Evolutionary conservation across 2,797 vertebrate species (phyloP).

Genomic region (Gymnoscopelus braueri): DNA sequence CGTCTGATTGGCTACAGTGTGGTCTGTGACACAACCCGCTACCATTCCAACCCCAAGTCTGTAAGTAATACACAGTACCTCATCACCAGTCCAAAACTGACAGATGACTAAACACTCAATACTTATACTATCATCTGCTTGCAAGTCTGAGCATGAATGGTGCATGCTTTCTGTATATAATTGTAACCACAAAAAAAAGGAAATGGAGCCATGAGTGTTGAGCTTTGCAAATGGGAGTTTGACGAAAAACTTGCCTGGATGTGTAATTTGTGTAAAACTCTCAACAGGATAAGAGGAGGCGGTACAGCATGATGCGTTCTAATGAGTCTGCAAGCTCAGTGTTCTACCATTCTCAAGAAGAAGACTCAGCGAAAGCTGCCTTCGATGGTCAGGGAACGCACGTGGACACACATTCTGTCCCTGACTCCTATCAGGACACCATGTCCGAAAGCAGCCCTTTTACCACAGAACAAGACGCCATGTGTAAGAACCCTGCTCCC

Average conservation of each 20-base stretch:
- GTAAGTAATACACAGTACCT: constrained; percentile 79
- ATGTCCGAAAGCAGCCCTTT: constrained; percentile 58
- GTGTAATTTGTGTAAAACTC: constrained; percentile 21
- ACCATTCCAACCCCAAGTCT: constrained; percentile 84
- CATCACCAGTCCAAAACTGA: constrained; percentile 2
- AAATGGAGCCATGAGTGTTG: neutral
- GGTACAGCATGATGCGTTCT: constrained; percentile 89
- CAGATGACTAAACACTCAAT: neutral
- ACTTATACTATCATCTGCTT: no score
- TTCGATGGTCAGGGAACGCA: constrained; percentile 70
- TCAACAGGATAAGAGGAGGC: constrained; percentile 87
- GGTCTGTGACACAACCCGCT: constrained; percentile 87
- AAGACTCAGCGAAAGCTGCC: constrained; percentile 71
- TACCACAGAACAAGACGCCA: constrained; percentile 71
- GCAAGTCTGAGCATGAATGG: no score
- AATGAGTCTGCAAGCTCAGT: constrained; percentile 92
- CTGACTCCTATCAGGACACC: constrained; percentile 69
- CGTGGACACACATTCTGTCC: constrained; percentile 62
- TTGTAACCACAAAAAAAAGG: no score
- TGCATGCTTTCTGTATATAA: no score
- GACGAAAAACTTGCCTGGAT: constrained; percentile 10
- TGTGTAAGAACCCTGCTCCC: constrained; percentile 56
- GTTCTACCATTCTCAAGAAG: constrained; percentile 95
- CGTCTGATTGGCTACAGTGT: constrained; percentile 88
- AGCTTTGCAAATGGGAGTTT: constrained; percentile 1